Percentiles rank a stretch among this genome's conserved stretches.
phyloP scores from a whole-genome alignment of 2,888 invertebrate genomes.

The Lysandra coridon region DNA sequence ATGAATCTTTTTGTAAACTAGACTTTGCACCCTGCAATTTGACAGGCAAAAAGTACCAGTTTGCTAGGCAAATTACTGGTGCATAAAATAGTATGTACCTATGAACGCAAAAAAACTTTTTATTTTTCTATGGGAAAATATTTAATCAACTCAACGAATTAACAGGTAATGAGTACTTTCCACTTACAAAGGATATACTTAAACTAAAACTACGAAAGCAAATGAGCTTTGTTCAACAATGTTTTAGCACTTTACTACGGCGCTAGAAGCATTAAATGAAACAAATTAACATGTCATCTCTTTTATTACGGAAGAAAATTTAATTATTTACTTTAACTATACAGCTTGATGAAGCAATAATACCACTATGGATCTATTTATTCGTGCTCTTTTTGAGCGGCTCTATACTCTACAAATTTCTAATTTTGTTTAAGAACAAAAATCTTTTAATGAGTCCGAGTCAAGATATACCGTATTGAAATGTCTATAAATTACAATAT shows the following conservation, averaged over 20 bases:
- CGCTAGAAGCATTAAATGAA: background rate
- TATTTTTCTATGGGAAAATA: background rate
- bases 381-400: no score
- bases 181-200: background rate
- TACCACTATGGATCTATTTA: no score
- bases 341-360: no score
- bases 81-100: background rate
- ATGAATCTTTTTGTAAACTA: background rate
- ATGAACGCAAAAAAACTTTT: background rate
- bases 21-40: background rate
- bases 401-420: no score
- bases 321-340: background rate
- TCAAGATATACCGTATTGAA: no score
- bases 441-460: no score
- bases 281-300: background rate
- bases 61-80: no score
- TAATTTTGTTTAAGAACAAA: no score
- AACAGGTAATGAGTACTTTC: conserved; percentile 5
- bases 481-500: no score
- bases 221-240: conserved; percentile 22
- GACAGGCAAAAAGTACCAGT: no score
- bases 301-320: background rate
- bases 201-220: conserved; percentile 16
- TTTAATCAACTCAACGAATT: background rate
- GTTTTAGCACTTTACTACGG: background rate